These are phyloP conservation scores for Pseudois nayaur DNA, from an alignment of 2,113 vertebrate species.

Conservation along the genomic window DNA sequence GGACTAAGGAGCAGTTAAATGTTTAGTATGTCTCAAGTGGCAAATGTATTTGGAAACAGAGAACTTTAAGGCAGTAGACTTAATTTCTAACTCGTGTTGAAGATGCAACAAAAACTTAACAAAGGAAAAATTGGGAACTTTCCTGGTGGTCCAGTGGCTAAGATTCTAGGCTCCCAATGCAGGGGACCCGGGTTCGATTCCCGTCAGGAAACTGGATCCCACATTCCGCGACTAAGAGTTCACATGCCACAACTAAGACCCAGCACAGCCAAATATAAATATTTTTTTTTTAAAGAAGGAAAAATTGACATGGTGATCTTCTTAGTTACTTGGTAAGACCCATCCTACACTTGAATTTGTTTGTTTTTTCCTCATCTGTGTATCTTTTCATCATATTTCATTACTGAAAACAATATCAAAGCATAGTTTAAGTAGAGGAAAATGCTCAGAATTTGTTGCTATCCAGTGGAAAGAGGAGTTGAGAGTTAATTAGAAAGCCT, in stretches of 20 bases:
- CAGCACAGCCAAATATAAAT: not conserved
- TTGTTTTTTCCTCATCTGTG: not conserved
- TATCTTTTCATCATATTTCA: not conserved
- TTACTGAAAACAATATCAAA: constrained; percentile 30
- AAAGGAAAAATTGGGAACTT: not conserved
- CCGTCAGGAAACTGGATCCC: not conserved
- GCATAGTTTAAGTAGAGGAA: constrained; percentile 12
- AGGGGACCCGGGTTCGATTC: not conserved
- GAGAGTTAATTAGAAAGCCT: constrained; percentile 6
- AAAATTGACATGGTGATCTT: not conserved
- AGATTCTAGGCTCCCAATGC: not conserved
- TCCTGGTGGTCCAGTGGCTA: not conserved
- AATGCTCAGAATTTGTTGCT: not conserved
- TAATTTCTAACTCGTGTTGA: constrained; percentile 3
- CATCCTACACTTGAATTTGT: not conserved
- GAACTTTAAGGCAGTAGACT: not conserved
- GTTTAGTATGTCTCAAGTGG: constrained; percentile 29
- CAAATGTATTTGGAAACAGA: constrained; percentile 49
- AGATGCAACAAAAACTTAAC: not conserved
- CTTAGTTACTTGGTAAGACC: not conserved
- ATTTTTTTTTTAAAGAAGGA: not conserved
- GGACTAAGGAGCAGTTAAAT: constrained; percentile 31
- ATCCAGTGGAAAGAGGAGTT: not conserved
- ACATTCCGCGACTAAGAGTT: not conserved
- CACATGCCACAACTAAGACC: not conserved